These are phyloP conservation scores for Caenorhabditis briggsae DNA, from an alignment of 1,140 invertebrate species.

Conservation along the genomic window DNA sequence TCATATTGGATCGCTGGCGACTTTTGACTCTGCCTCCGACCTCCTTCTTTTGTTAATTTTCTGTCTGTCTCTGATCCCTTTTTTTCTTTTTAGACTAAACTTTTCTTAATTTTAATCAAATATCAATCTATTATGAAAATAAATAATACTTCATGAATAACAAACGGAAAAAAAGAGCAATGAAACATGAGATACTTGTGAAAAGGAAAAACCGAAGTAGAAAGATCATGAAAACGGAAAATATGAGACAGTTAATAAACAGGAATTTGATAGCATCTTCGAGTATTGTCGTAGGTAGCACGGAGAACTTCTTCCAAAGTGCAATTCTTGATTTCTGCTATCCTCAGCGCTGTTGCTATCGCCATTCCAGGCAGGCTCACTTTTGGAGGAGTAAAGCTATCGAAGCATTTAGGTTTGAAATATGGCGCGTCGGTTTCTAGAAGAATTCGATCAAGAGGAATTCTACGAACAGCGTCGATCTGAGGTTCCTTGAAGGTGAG, in stretches of 20 bases:
- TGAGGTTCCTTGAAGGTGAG: background rate
- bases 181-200: background rate
- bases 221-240: background rate
- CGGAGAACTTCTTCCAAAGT: constrained; percentile 19
- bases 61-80: too few species aligned
- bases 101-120: too few species aligned
- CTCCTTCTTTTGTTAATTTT: too few species aligned
- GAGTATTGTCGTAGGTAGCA: constrained; percentile 5
- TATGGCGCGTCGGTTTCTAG: constrained; percentile 52
- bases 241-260: constrained; percentile 7
- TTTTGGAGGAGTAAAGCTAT: background rate
- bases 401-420: constrained; percentile 44
- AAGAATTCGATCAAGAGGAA: constrained; percentile 44
- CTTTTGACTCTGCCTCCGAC: too few species aligned
- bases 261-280: background rate
- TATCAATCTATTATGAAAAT: too few species aligned
- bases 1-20: too few species aligned
- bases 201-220: background rate
- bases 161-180: background rate
- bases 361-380: constrained; percentile 25
- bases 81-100: too few species aligned
- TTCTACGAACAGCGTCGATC: constrained; percentile 9
- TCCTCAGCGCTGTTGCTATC: background rate
- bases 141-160: too few species aligned
- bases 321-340: constrained; percentile 3